These are phyloP conservation scores for Panurus biarmicus DNA, from an alignment of 2,113 vertebrate genomes.

Conservation along the genomic window DNA sequence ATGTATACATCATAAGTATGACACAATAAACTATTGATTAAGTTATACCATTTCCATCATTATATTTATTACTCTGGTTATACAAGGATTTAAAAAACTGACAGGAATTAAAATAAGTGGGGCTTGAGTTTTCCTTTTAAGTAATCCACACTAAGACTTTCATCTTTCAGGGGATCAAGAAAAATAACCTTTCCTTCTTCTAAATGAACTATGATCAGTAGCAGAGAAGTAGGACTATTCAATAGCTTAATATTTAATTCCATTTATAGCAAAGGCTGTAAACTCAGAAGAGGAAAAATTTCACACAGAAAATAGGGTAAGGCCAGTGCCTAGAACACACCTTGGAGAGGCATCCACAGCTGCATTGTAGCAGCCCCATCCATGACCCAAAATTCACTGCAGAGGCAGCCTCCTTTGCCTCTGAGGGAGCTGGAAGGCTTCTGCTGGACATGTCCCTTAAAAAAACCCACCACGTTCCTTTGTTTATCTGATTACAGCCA, in stretches of 20 bases:
- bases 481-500: background rate
- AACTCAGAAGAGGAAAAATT: background rate
- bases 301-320: background rate
- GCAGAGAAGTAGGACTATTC: background rate
- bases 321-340: background rate
- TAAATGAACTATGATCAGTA: background rate
- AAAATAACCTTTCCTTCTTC: background rate
- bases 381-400: background rate
- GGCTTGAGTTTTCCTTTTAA: background rate
- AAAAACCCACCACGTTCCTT: fast-evolving
- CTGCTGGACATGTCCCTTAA: fast-evolving
- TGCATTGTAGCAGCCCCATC: background rate
- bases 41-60: background rate
- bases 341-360: background rate
- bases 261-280: background rate
- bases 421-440: background rate
- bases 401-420: background rate
- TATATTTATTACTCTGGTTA: background rate
- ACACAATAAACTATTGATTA: background rate
- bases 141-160: background rate
- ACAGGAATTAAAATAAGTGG: background rate
- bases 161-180: background rate
- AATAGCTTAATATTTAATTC: background rate
- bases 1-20: background rate
- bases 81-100: background rate